A percentile compares a stretch with the other conserved stretches of the same genome.
These are phyloP conservation scores for Amphimallon solstitiale DNA, from an alignment of 2,888 invertebrate genomes.

Conservation along the genomic window DNA sequence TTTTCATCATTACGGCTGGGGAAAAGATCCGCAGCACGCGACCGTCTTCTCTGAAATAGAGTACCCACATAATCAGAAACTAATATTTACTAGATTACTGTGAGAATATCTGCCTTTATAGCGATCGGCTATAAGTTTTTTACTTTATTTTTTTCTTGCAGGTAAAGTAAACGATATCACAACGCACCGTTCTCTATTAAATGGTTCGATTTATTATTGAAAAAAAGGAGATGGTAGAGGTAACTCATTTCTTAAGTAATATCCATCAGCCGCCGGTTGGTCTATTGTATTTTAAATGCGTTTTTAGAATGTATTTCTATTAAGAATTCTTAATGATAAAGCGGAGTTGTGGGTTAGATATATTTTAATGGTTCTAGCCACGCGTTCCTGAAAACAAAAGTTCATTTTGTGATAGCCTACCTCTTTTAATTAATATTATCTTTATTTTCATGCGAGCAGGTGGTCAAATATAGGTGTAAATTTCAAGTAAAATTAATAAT, in stretches of 20 bases:
- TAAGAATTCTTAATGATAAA: conserved; percentile 22
- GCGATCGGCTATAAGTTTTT: neutral
- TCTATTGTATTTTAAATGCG: neutral
- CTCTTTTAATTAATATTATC: neutral
- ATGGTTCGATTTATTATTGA: conserved; percentile 45
- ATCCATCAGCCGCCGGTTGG: conserved; percentile 33
- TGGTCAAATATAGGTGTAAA: neutral
- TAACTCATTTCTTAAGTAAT: conserved; percentile 38
- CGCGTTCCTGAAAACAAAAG: conserved; percentile 15
- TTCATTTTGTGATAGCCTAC: neutral
- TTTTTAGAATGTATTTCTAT: neutral
- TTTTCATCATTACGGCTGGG: neutral
- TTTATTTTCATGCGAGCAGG: neutral
- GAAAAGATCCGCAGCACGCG: conserved; percentile 13
- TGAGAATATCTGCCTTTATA: neutral
- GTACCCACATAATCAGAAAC: neutral
- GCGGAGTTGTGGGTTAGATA: neutral
- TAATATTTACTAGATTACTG: conserved; percentile 3
- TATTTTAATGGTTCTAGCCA: conserved; percentile 20
- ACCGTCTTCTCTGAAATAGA: conserved; percentile 1
- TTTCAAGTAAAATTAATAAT: neutral
- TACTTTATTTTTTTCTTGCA: conserved; percentile 1
- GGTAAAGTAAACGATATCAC: conserved; percentile 27
- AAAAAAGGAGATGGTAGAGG: conserved; percentile 35
- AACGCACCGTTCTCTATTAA: conserved; percentile 46